These are phyloP conservation scores for Trichechus manatus DNA, from an alignment of 2,113 vertebrate species.

Conservation along the genomic window DNA sequence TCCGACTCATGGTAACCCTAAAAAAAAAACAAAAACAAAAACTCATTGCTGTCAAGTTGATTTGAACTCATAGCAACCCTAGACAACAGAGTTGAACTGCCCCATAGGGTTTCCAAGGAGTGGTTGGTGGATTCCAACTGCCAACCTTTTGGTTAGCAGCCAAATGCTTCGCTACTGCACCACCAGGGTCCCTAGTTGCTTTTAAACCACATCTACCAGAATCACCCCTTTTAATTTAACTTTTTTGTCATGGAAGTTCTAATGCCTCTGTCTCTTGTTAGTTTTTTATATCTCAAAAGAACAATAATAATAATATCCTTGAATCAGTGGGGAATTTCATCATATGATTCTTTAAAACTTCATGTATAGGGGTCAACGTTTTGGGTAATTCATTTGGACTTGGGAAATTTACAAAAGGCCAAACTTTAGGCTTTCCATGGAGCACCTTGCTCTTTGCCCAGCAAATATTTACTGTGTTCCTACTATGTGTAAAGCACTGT, in stretches of 20 bases:
- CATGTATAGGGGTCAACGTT: neutral
- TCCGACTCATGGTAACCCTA: too few relatives aligned
- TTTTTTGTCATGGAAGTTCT: neutral
- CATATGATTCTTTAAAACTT: conserved; percentile 30
- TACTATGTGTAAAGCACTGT: conserved; percentile 44
- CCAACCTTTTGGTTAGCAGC: too few relatives aligned
- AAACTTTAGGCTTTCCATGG: neutral
- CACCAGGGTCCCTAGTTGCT: neutral
- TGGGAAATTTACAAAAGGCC: conserved; percentile 22
- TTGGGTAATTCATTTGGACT: neutral
- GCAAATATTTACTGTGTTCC: conserved; percentile 52
- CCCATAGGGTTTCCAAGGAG: too few relatives aligned
- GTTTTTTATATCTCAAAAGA: conserved; percentile 28
- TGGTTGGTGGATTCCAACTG: too few relatives aligned
- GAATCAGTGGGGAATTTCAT: neutral
- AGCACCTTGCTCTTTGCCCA: conserved; percentile 45
- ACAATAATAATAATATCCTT: neutral
- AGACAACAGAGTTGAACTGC: too few relatives aligned
- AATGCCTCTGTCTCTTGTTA: neutral
- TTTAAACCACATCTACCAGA: neutral
- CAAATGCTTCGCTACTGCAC: too few relatives aligned
- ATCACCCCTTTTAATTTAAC: neutral
- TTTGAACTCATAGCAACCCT: too few relatives aligned
- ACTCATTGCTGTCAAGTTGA: too few relatives aligned
- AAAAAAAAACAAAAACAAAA: too few relatives aligned